phyloP scores from a whole-genome alignment of 2,888 invertebrate genomes.

The Tachina fera region DNA sequence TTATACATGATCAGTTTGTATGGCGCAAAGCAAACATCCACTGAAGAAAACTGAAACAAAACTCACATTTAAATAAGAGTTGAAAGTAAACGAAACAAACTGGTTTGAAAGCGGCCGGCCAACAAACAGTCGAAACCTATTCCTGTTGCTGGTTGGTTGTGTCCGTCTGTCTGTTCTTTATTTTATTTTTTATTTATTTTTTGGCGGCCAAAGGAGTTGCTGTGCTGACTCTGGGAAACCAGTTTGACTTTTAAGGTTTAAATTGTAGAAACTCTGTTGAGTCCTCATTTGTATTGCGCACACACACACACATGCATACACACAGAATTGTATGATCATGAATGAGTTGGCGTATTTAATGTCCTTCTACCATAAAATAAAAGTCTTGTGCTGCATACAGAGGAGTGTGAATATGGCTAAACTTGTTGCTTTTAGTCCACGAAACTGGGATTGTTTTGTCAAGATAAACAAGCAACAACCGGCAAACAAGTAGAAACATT shows the following conservation, averaged over 20 bases:
- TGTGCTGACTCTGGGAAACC: slow-evolving; percentile 45
- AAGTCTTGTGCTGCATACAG: slow-evolving; percentile 37
- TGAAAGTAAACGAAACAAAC: slow-evolving; percentile 65
- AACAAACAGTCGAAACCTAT: slow-evolving; percentile 22
- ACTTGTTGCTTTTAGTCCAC: slow-evolving; percentile 42
- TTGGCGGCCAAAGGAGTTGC: slow-evolving; percentile 60
- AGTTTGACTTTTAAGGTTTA: slow-evolving; percentile 53
- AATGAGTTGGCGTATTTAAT: slow-evolving; percentile 73
- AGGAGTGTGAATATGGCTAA: slow-evolving; percentile 5
- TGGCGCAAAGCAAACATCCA: slow-evolving; percentile 49
- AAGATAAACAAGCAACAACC: slow-evolving; percentile 52
- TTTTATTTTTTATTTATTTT: neutral
- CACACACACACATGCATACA: neutral
- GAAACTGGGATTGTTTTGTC: slow-evolving; percentile 66
- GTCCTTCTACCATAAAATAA: slow-evolving; percentile 72
- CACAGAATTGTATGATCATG: slow-evolving; percentile 48
- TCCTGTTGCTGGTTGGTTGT: slow-evolving; percentile 50
- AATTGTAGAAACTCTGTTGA: slow-evolving; percentile 21
- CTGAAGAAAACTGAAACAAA: slow-evolving; percentile 34
- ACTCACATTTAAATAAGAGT: slow-evolving; percentile 46
- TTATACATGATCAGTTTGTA: slow-evolving; percentile 29
- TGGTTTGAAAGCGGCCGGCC: slow-evolving; percentile 57
- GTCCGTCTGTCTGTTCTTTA: neutral
- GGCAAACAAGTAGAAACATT: slow-evolving; percentile 9
- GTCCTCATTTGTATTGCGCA: slow-evolving; percentile 49